These are phyloP conservation scores for Heliornis fulica DNA, from an alignment of 2,113 vertebrate genomes.

Conservation along the genomic window DNA sequence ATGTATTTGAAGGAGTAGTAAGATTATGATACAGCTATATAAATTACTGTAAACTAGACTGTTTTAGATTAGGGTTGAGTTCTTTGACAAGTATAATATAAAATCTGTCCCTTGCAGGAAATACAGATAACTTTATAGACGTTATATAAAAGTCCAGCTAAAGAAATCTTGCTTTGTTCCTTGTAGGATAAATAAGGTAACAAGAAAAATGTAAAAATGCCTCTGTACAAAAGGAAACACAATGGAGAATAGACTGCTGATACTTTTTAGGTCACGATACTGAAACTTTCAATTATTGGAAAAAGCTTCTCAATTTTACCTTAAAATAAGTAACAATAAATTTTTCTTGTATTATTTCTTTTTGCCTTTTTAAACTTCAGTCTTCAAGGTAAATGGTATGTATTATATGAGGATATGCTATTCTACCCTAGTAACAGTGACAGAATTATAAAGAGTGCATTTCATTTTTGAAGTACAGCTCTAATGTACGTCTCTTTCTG, in stretches of 20 bases:
- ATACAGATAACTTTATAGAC: not conserved
- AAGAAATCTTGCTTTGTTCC: not conserved
- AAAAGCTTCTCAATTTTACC: not conserved
- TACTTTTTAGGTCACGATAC: not conserved
- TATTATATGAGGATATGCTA: slow-evolving; percentile 78
- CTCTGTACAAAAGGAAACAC: not conserved
- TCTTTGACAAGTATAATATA: not conserved
- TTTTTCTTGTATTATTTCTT: not conserved
- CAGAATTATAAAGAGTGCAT: slow-evolving; percentile 69
- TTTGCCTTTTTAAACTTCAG: not conserved
- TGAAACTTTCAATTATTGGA: not conserved
- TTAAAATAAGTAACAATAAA: not conserved
- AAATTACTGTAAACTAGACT: not conserved
- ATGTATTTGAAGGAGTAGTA: not conserved
- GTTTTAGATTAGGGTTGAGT: not conserved
- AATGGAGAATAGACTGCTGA: not conserved
- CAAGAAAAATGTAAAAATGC: not conserved
- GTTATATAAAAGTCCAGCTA: not conserved
- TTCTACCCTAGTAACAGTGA: slow-evolving; percentile 59
- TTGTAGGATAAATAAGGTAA: not conserved
- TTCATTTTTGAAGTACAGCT: slow-evolving; percentile 75
- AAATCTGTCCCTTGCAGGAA: not conserved
- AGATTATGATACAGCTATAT: not conserved
- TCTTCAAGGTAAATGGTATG: slow-evolving; percentile 64
- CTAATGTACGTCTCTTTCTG: slow-evolving; percentile 63